Evolutionary conservation across 2,888 invertebrate species (phyloP), one percentile per base, ranked within the genome.

Genomic region (Malacosoma neustria): DNA sequence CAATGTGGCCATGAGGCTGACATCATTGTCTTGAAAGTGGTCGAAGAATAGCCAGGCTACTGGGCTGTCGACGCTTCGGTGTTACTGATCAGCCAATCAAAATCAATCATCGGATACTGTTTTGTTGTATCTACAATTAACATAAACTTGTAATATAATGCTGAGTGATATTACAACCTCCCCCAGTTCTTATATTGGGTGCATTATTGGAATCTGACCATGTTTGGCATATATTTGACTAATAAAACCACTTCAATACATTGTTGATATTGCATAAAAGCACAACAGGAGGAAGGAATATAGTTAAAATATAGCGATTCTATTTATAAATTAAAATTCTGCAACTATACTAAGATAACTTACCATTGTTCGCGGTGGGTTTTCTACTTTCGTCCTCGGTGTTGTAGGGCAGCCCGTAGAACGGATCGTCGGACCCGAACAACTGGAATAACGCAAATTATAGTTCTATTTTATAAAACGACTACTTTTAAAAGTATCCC

Each of bases 61-160:
- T 79, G 73, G 57, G 74, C 59, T 43, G 79, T 50, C 42, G 81
- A 57, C 47, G 74, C 68, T 59, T 80, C 82, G 72, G 67, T 73
- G 77, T 74, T 79, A 81, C 66, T 69, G 56, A 85, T 72, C 75
- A 86, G 85, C 85, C 85, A 86, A 82, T 86, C 85, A 81, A 84
- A 86, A 84, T 86, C 85, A 79, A 86, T 73, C 84, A 85, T 84
- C 81, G 84, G 84, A 76, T 74, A 80, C 70, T 85, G 81, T 84
- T 86, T 85, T 58, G 76, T 72, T 73, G 84, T 72, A 86, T 86
- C 85, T 86, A 86, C 72, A 86, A 85, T 82, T 81, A 84, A 82
- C 61, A 82, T 66, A 82, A 77, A 79, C 49, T 59, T 76, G 65
- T 71, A 70, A 69, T 57, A 64, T 61, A 73, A 61, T 70, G 62